Percentiles rank a stretch among this genome's conserved stretches.
phyloP scores from a whole-genome alignment of 35 echinoderm and acorn worm species.

The Anneissia japonica region DNA sequence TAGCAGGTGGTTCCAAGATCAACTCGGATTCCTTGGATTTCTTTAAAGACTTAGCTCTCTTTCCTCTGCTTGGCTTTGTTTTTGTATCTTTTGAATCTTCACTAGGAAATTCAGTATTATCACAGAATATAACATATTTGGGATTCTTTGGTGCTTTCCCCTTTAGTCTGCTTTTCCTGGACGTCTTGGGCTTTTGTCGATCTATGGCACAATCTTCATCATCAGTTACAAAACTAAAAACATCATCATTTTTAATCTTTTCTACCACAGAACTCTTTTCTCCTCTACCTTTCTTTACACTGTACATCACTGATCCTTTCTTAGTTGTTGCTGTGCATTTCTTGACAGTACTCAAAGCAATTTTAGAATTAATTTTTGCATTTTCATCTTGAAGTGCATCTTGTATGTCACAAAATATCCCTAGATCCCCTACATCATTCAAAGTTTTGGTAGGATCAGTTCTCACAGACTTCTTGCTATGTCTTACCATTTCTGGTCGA shows the following conservation, averaged over 20 bases:
- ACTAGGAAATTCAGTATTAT: background rate
- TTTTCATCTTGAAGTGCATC: background rate
- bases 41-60: conserved; percentile 4
- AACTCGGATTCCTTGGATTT: background rate
- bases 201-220: background rate
- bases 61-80: conserved; percentile 11
- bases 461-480: too few relatives aligned
- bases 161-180: background rate
- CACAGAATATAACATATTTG: background rate
- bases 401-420: background rate
- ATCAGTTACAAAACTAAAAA: conserved; percentile 25
- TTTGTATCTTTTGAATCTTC: background rate
- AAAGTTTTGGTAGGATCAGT: background rate
- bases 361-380: too few relatives aligned
- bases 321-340: conserved; percentile 20
- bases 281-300: conserved; percentile 37
- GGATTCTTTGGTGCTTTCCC: background rate
- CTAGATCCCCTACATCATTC: background rate
- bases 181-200: background rate
- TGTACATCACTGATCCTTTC: conserved; percentile 51
- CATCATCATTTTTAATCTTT: conserved; percentile 3
- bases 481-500: background rate
- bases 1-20: too few relatives aligned
- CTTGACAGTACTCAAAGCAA: background rate
- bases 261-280: background rate